These are phyloP conservation scores for Passer domesticus DNA, from an alignment of 2,113 vertebrate genomes.

Conservation along the genomic window DNA sequence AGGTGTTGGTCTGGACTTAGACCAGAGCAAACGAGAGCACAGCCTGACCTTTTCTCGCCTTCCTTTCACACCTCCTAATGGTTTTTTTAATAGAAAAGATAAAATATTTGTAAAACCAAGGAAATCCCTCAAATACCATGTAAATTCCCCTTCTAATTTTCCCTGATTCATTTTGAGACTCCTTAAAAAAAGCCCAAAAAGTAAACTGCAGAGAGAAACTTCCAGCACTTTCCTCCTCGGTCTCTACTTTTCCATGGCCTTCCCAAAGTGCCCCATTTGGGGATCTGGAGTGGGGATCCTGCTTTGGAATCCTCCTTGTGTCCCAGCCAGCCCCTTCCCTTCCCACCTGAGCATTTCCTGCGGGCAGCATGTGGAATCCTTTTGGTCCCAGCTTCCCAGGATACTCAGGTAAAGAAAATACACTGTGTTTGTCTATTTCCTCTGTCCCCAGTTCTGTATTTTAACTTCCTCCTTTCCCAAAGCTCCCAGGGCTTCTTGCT, in stretches of 20 bases:
- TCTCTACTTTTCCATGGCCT: background rate
- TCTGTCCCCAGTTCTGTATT: background rate
- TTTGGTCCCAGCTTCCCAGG: background rate
- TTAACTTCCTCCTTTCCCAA: background rate
- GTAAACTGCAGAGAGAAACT: background rate
- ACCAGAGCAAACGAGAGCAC: conserved; percentile 44
- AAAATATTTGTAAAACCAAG: conserved; percentile 58
- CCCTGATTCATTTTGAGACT: conserved; percentile 3
- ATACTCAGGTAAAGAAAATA: background rate
- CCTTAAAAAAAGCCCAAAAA: background rate
- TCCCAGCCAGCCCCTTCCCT: background rate
- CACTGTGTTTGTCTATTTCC: background rate
- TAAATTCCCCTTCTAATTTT: conserved; percentile 62
- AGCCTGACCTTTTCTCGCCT: conserved; percentile 57
- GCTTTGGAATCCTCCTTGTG: accelerated
- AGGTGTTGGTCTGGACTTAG: conserved; percentile 46
- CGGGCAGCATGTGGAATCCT: accelerated
- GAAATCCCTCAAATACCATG: conserved; percentile 67
- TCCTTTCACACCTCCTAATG: conserved; percentile 29
- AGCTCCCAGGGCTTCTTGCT: background rate
- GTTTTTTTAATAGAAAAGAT: conserved; percentile 50
- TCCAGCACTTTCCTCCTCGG: accelerated
- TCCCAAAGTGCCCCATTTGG: accelerated
- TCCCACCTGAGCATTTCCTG: background rate
- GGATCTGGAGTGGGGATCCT: background rate